Base-by-base conservation (phyloP, 1,140 invertebrate genomes). In the Solenopsis fugax region DNA sequence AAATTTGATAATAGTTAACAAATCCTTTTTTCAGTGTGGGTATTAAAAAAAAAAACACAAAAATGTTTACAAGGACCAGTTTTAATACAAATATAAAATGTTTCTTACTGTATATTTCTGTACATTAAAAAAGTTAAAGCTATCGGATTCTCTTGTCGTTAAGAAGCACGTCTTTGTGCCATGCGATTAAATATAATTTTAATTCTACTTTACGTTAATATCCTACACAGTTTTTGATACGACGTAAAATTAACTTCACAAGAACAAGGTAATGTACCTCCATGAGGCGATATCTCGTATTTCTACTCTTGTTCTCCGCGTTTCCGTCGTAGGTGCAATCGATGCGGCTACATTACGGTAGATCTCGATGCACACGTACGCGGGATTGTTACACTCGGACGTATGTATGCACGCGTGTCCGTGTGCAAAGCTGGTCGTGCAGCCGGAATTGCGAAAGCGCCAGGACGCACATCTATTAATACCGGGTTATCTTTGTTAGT, bases 391-490 rank as follows among this genome's bases (percentile, higher is more conserved):
- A 41, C 81, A 65, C 86, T 60, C 85, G 34, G 41, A n/a, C 48
- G 56, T 37, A 34, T 50, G 52, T 58, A 18, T 60, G 81, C 75
- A 64, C 52, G 60, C 34, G 48, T 69, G 34, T 77, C 18, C 16
- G 56, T 67, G n/a, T 78, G 21, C 60, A 56, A 24, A 60, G 56
- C 48, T 60, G 75, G 67, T 48, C 86, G 85, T 85, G 87, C 78
- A 65, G 58, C 71, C 86, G 84, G 81, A 86, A 93, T 94, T 94
- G 93, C 94, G 92, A 94, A 94, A 94, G 89, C 88, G 78, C 87
- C 88, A 89, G 91, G 93, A 93, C 93, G 93, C 93, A 94, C 93
- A 93, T 93, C 93, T 93, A 94, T 94, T 94, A 93, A 93, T 93
- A 91, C 91, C 89, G 91, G 87, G 89, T 93, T 94, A 94, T 94